A percentile compares a stretch with the other conserved stretches of the same genome.
Evolutionary conservation across 2,113 vertebrate species (phyloP).

Genomic region (Pan troglodytes): NHGRI_mPanTro3-v2.1_pri NC_072409.2:65139001-65139500

Average conservation of each 20-base stretch:
- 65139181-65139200: slow-evolving; percentile 44
- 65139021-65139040: slow-evolving; percentile 81
- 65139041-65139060: slow-evolving; percentile 79
- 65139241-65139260: not conserved
- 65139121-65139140: slow-evolving; percentile 72
- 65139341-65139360: slow-evolving; percentile 52
- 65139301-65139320: slow-evolving; percentile 64
- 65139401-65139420: slow-evolving; percentile 70
- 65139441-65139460: slow-evolving; percentile 62
- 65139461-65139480: slow-evolving; percentile 76
- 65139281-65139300: slow-evolving; percentile 60
- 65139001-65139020: slow-evolving; percentile 86
- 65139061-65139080: slow-evolving; percentile 70
- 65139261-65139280: slow-evolving; percentile 11
- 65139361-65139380: slow-evolving; percentile 52
- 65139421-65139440: slow-evolving; percentile 79
- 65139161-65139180: not conserved
- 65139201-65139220: slow-evolving; percentile 45
- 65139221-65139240: slow-evolving; percentile 61
- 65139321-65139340: slow-evolving; percentile 54
- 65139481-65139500: slow-evolving; percentile 76
- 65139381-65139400: slow-evolving; percentile 70
- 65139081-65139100: slow-evolving; percentile 42
- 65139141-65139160: slow-evolving; percentile 63
- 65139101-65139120: slow-evolving; percentile 66